phyloP scores from a whole-genome alignment of 2,797 vertebrate genomes.

The Macropodus opercularis region DNA sequence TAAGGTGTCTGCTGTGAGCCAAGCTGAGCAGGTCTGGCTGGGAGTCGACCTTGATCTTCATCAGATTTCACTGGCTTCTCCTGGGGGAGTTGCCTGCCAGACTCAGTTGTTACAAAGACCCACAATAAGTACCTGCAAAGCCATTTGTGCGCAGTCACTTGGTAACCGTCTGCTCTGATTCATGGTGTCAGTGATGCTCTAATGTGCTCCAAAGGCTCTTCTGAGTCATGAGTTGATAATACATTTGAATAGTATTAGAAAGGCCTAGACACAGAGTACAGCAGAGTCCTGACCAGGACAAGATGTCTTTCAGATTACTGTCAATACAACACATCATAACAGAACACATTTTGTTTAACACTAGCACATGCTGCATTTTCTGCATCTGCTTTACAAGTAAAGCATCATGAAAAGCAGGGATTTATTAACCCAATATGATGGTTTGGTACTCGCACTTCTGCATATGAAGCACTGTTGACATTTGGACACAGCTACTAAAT shows the following conservation, averaged over 20 bases:
- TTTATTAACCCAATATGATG: too few species aligned
- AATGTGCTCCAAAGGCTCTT: neutral
- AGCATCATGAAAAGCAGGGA: too few species aligned
- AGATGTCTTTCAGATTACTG: too few species aligned
- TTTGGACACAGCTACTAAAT: too few species aligned
- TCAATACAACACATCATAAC: too few species aligned
- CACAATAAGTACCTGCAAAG: constrained; percentile 25
- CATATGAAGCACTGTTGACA: too few species aligned
- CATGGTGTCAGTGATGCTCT: neutral
- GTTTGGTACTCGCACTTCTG: too few species aligned
- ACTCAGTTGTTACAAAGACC: constrained; percentile 20
- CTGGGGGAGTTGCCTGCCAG: constrained; percentile 35
- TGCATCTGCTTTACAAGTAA: too few species aligned
- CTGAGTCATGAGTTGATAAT: too few species aligned
- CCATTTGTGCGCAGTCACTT: neutral
- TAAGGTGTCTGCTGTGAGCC: constrained; percentile 38
- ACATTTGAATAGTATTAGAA: too few species aligned
- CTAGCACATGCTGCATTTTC: too few species aligned
- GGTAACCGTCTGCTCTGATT: neutral
- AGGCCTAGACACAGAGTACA: neutral
- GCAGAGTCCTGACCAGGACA: neutral
- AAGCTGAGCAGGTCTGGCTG: constrained; percentile 58
- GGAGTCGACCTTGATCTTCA: constrained; percentile 54
- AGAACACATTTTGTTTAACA: too few species aligned
- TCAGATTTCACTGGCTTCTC: constrained; percentile 55